Evolutionary conservation across 2,113 vertebrate genomes (phyloP), one percentile per base, ranked within the genome.

Genomic region (Edolisoma coerulescens): DNA sequence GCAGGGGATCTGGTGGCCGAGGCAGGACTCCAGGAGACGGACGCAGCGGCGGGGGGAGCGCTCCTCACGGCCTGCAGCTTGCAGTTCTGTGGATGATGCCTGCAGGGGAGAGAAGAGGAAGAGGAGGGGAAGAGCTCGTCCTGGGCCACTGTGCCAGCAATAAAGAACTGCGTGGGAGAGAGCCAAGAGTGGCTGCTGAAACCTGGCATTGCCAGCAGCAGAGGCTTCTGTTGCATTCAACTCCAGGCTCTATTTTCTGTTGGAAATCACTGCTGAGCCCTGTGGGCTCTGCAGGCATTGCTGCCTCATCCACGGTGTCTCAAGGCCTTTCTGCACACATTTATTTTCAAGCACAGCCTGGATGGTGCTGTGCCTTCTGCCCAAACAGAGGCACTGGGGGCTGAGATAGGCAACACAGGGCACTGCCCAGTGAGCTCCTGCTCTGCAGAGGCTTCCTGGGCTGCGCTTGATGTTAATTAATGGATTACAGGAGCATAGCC

Each of bases 1-100:
- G 97, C 99, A 99, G 28, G 99, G 99, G 71, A 99, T 94, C 54
- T 99, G 98, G 57, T 99, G 99, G 32, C 99, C 99, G 3, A 99
- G 97, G 59, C 99, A 99, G 39, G 99, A 99, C 97, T 99, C 99
- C 41, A 99, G 98, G 44, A 99, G 98, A 11, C 99, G 98, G 87
- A 99, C 98, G 0, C 99, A 99, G 89, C 99, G 98, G 15, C 99
- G 98, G 0, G 98, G 98, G 1, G 98, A 99, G 12, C 99, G 99
- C 42, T 98, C 97, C 65, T 98, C 97, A 1, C 99, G 98, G 53
- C 95, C 97, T 28, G 98, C 97, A 1, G 97, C 96, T 78, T 98
- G 98, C 77, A 98, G 30, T 4, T 94, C 97, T 6, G 97, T 78
- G 5, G 97, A 90, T 0, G 96, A 37, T 30, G 97, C 97, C 99